Conservation (phyloP, 92 coral and sea anemone species). For the Epizoanthus ramosus region DNA sequence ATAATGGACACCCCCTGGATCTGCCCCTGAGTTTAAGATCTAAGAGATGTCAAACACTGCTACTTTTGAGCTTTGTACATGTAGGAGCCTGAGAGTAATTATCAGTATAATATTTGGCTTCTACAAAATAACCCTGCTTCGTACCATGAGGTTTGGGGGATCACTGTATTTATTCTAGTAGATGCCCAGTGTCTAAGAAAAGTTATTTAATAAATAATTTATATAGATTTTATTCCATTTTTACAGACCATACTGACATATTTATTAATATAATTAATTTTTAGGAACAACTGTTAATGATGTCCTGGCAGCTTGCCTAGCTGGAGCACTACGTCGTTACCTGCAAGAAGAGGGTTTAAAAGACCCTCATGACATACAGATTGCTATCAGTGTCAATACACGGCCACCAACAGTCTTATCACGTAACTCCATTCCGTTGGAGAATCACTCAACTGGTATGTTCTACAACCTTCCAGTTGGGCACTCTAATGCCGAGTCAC, state of each 20-base stretch:
- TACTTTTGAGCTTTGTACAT: no score
- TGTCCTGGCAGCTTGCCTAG: constrained; percentile 87
- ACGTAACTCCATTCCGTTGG: constrained; percentile 84
- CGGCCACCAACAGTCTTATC: constrained; percentile 75
- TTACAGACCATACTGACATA: neutral
- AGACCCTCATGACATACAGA: constrained; percentile 90
- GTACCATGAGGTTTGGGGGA: no score
- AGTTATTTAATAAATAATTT: no score
- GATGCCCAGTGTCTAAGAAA: no score
- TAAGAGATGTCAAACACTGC: no score
- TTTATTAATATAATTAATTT: neutral
- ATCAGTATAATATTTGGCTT: no score
- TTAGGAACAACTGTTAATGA: constrained; percentile 94
- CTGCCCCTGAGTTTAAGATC: no score
- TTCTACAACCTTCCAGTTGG: constrained; percentile 89
- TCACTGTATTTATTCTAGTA: no score
- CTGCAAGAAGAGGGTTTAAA: constrained; percentile 74
- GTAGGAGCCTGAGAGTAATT: no score
- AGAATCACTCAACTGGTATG: constrained; percentile 90
- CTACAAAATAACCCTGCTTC: no score
- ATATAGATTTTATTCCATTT: neutral
- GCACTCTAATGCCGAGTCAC: constrained; percentile 64
- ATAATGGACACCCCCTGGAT: no score
- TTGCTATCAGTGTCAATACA: constrained; percentile 88
- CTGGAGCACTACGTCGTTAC: constrained; percentile 91